Evolutionary conservation across 2,888 invertebrate species (phyloP).

Genomic region (Drosophila meridionalis): DNA sequence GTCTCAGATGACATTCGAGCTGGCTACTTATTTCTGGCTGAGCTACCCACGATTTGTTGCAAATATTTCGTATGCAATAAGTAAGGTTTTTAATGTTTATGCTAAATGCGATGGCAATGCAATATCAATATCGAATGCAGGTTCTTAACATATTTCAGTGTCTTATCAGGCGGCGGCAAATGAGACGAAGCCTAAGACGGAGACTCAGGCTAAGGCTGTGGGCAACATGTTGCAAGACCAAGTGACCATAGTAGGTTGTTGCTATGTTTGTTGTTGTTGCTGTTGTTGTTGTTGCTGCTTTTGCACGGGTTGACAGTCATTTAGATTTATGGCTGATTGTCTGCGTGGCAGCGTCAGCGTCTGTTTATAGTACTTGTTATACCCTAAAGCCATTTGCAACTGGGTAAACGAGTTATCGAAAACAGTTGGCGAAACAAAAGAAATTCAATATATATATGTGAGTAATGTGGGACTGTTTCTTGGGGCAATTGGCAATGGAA

Average conservation of each 20-base stretch:
- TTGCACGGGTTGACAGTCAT: slow-evolving; percentile 78
- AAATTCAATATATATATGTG: neutral
- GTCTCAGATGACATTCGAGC: neutral
- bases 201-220: slow-evolving; percentile 21
- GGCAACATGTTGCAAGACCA: slow-evolving; percentile 66
- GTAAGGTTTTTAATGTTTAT: slow-evolving; percentile 71
- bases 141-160: slow-evolving; percentile 75
- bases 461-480: neutral
- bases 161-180: slow-evolving; percentile 78
- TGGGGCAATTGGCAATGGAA: neutral
- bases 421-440: neutral
- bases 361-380: slow-evolving; percentile 60
- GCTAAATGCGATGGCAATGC: slow-evolving; percentile 70
- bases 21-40: neutral
- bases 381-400: slow-evolving; percentile 10
- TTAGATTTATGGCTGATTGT: slow-evolving; percentile 81
- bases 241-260: slow-evolving; percentile 67
- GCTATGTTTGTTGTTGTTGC: slow-evolving; percentile 13
- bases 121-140: slow-evolving; percentile 78
- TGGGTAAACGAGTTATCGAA: neutral
- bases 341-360: slow-evolving; percentile 68
- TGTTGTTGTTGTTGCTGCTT: slow-evolving; percentile 32
- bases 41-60: slow-evolving; percentile 12
- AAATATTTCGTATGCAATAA: slow-evolving; percentile 57
- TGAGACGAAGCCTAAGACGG: slow-evolving; percentile 47